phyloP scores from a whole-genome alignment of 2,113 vertebrate species.

The Solea solea region DNA sequence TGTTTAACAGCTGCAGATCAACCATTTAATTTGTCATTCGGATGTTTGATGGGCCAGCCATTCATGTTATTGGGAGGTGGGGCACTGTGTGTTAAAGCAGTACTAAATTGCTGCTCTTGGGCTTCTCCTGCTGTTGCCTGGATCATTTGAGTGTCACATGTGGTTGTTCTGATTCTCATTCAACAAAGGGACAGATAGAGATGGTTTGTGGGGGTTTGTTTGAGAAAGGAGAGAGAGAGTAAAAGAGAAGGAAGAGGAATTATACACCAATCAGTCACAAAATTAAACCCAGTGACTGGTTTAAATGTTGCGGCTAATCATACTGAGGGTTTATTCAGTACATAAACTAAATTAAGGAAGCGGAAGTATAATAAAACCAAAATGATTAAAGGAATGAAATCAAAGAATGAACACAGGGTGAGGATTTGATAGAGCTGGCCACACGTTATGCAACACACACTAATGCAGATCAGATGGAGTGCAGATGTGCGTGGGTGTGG shows the following conservation, averaged over 20 bases:
- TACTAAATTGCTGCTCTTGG: slow-evolving; percentile 15
- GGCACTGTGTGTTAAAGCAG: slow-evolving; percentile 22
- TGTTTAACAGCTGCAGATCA: neutral
- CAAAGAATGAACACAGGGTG: slow-evolving; percentile 48
- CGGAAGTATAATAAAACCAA: slow-evolving; percentile 41
- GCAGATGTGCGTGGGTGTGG: slow-evolving; percentile 20
- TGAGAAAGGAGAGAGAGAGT: neutral
- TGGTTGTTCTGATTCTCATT: slow-evolving; percentile 17
- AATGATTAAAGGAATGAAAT: slow-evolving; percentile 44
- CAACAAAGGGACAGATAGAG: neutral
- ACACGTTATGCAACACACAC: slow-evolving; percentile 24
- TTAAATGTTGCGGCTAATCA: neutral
- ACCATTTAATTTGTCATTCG: slow-evolving; percentile 42
- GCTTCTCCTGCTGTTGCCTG: slow-evolving; percentile 6
- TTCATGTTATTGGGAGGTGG: neutral
- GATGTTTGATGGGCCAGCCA: slow-evolving; percentile 23
- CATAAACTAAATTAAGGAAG: slow-evolving; percentile 18
- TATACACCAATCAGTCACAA: neutral
- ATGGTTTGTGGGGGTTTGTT: slow-evolving; percentile 13
- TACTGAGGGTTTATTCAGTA: neutral
- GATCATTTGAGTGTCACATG: slow-evolving; percentile 15
- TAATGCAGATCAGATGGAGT: slow-evolving; percentile 36
- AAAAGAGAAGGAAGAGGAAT: neutral
- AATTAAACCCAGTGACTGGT: neutral
- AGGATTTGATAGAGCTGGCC: slow-evolving; percentile 28